phyloP scores from a whole-genome alignment of 2,888 invertebrate species.

The Nemapogon koenigi region DNA sequence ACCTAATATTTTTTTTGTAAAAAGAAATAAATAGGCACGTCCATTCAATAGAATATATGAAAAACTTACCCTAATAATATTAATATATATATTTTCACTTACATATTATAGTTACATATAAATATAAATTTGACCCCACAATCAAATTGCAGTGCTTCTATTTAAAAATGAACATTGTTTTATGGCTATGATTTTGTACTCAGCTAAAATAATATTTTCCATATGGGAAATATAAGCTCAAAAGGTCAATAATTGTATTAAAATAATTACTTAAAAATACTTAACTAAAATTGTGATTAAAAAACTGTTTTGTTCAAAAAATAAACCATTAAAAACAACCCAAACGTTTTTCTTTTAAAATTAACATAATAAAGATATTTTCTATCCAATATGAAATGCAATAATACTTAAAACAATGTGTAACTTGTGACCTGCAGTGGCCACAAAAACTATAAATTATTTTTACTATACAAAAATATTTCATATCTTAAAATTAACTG shows the following conservation, averaged over 20 bases:
- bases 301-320: neutral
- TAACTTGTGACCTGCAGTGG: too few species aligned
- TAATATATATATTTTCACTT: too few species aligned
- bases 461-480: too few species aligned
- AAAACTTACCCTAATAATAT: too few species aligned
- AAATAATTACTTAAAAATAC: neutral
- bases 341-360: neutral
- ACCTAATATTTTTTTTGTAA: too few species aligned
- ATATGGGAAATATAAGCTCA: neutral
- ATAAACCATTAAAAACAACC: neutral
- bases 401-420: slow-evolving; percentile 4
- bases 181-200: neutral
- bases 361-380: neutral
- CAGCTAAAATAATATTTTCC: neutral
- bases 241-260: neutral
- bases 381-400: slow-evolving; percentile 2
- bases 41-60: too few species aligned
- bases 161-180: too few species aligned
- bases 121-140: too few species aligned
- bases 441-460: too few species aligned
- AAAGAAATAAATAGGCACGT: too few species aligned
- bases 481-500: too few species aligned
- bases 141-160: neutral
- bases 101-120: too few species aligned
- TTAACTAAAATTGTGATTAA: neutral